Conservation (phyloP, 2,797 vertebrate genomes). For the Tinamus major region DNA sequence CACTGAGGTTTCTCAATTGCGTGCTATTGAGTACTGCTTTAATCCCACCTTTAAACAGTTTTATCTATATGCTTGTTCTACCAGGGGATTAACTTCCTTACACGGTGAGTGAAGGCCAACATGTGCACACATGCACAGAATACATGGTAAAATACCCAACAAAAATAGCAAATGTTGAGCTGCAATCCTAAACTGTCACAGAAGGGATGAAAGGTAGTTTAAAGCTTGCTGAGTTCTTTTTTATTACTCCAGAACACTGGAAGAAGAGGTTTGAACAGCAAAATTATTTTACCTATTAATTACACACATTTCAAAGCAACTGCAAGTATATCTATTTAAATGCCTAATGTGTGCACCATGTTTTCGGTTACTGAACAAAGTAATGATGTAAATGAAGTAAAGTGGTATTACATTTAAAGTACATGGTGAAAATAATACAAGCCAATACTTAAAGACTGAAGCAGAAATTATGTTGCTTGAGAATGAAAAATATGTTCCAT, state of each 20-base stretch:
- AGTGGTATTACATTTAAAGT: neutral
- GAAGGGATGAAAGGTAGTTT: neutral
- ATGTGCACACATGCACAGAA: neutral
- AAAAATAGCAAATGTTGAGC: neutral
- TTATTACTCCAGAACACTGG: constrained; percentile 27
- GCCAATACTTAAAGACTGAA: neutral
- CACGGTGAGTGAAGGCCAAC: neutral
- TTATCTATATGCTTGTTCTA: neutral
- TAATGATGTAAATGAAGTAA: neutral
- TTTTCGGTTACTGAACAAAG: neutral
- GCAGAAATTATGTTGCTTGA: neutral
- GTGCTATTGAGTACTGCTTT: neutral
- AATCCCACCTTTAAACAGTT: neutral
- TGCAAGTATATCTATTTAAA: neutral
- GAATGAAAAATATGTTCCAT: neutral
- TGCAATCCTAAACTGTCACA: neutral
- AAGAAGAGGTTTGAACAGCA: neutral
- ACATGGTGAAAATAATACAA: neutral
- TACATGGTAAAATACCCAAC: no score
- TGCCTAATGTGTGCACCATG: neutral
- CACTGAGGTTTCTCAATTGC: neutral
- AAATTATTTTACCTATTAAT: neutral
- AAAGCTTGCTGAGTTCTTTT: constrained; percentile 17
- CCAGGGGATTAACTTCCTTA: neutral
- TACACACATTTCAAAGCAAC: neutral